Conservation (phyloP, 2,888 invertebrate species). For the Morpho helenor region DNA sequence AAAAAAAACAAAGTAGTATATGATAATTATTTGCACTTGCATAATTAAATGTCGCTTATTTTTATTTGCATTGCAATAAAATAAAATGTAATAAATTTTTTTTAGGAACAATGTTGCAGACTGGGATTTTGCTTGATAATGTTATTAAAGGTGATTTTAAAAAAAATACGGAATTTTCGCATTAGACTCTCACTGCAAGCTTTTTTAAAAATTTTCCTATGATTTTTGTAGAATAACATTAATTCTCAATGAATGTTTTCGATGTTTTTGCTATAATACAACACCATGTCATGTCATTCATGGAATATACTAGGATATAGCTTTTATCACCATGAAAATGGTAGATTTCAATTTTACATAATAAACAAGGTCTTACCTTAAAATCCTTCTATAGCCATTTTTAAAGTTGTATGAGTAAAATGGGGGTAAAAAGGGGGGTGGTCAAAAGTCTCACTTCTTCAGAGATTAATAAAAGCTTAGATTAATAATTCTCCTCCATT, state of each 20-base stretch:
- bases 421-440: too few relatives aligned
- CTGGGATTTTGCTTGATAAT: constrained; percentile 25
- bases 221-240: too few relatives aligned
- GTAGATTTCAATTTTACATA: too few relatives aligned
- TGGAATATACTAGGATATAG: constrained; percentile 8
- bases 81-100: constrained; percentile 1
- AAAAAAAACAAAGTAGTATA: too few relatives aligned
- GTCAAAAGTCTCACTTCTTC: too few relatives aligned
- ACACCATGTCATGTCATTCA: constrained; percentile 8
- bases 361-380: too few relatives aligned
- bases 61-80: background rate
- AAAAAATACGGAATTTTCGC: background rate
- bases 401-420: too few relatives aligned
- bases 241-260: background rate
- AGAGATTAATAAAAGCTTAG: too few relatives aligned
- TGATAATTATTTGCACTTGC: too few relatives aligned
- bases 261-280: constrained; percentile 11
- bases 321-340: background rate
- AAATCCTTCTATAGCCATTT: too few relatives aligned
- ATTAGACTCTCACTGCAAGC: constrained; percentile 5
- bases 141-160: constrained; percentile 22
- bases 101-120: constrained; percentile 26
- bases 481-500: too few relatives aligned
- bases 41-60: background rate
- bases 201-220: background rate